A percentile compares a stretch with the other conserved stretches of the same genome.
Evolutionary conservation across 2,888 invertebrate genomes (phyloP).

Genomic region (Drosophila meridiana): DNA sequence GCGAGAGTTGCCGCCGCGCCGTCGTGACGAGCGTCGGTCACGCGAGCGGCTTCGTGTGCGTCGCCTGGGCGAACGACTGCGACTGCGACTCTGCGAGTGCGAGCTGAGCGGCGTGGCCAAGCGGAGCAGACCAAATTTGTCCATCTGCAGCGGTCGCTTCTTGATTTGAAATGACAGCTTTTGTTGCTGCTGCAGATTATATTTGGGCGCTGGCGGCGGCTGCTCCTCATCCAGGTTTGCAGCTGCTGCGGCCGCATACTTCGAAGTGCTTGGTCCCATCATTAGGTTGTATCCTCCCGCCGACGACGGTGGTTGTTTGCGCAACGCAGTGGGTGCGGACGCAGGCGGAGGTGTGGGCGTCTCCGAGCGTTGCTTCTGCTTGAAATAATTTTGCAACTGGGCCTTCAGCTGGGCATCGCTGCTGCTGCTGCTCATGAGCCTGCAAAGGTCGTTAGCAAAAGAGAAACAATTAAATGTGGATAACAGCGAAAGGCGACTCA

Average conservation of each 20-base stretch:
- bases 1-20: constrained; percentile 28
- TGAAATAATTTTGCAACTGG: constrained; percentile 74
- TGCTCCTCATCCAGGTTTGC: constrained; percentile 19
- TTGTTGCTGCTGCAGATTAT: constrained; percentile 34
- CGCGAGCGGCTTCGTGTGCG: constrained; percentile 47
- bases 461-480: constrained; percentile 10
- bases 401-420: constrained; percentile 69
- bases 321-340: constrained; percentile 15
- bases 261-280: constrained; percentile 69
- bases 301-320: constrained; percentile 26
- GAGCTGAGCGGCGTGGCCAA: constrained; percentile 86
- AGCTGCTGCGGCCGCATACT: constrained; percentile 51
- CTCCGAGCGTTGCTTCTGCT: constrained; percentile 43
- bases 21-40: constrained; percentile 31
- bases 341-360: constrained; percentile 76
- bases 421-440: constrained; percentile 84
- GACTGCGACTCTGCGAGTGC: constrained; percentile 69
- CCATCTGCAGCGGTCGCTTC: constrained; percentile 86
- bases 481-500: constrained; percentile 16
- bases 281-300: constrained; percentile 19
- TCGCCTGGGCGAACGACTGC: constrained; percentile 47
- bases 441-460: constrained; percentile 47
- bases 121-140: constrained; percentile 91
- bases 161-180: constrained; percentile 83
- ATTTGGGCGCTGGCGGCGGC: constrained; percentile 48